Base-by-base conservation (phyloP, 1,140 invertebrate genomes). In the Scylla paramamosain region DNA sequence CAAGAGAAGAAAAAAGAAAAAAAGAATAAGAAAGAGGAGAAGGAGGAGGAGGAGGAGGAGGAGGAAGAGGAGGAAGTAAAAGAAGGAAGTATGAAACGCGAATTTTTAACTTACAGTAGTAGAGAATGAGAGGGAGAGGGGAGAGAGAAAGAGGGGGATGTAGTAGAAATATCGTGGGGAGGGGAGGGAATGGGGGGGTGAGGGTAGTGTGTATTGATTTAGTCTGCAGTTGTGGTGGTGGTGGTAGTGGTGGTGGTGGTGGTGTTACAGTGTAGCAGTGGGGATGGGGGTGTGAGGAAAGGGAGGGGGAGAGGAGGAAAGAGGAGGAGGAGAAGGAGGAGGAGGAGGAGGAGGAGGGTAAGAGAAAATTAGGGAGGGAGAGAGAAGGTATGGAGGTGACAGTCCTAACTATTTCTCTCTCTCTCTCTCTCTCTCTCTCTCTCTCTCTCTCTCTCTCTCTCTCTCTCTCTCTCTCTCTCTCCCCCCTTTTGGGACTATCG, bases 361-460 rank as follows among this genome's bases (percentile, higher is more conserved):
- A 59, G 52, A 20, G 52, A 20, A 20, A 20, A 59, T 16, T 16
- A 59, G 52, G 52, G 10, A 59, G 52, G 52, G 67, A 20, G 67
- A 20, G 59, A 1, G 25, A 12, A 77, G 67, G 67, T 77, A 20
- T 77, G 67, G 16, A 16, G 16, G 25, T 77, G 67, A 77, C 67
- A 77, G 67, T 77, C 25, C 67, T n/a, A n/a, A 77, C 67, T 77
- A 12, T 77, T 20, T 77, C 67, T 77, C 67, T 77, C 67, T 77
- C 67, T 77, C 67, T 77, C 67, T 77, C 67, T 77, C 67, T 77
- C 67, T n/a, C 67, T 77, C 67, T 77, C 67, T 77, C 67, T n/a
- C 25, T 77, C 67, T 77, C 67, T 77, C 67, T 77, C 67, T n/a
- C 67, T n/a, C 67, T n/a, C n/a, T n/a, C n/a, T 77, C 67, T 77